Percentiles rank a stretch among this genome's conserved stretches.
Evolutionary conservation across 2,113 vertebrate genomes (phyloP).

Genomic region (Mandrillus leucophaeus): DNA sequence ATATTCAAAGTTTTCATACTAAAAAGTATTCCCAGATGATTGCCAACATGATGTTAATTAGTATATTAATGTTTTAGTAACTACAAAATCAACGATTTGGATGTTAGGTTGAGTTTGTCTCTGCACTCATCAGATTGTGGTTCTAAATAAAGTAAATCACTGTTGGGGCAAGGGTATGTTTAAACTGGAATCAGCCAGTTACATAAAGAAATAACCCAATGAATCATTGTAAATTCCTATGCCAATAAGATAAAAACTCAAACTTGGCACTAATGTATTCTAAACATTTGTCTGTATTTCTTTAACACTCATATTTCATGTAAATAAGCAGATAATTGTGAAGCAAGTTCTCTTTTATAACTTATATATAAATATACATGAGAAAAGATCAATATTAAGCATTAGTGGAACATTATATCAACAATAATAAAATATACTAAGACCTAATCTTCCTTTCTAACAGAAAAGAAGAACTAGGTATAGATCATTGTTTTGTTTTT

Average conservation of each 20-base stretch:
- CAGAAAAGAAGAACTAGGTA: conserved; percentile 40
- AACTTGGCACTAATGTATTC: conserved; percentile 3
- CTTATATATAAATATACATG: background rate
- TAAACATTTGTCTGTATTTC: conserved; percentile 16
- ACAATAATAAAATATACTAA: conserved; percentile 13
- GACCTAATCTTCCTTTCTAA: conserved; percentile 25
- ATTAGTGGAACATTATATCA: background rate
- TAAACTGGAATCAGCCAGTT: conserved; percentile 1
- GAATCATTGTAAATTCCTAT: conserved; percentile 43
- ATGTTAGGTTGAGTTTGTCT: background rate
- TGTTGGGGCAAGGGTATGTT: background rate
- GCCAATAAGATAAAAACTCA: conserved; percentile 58
- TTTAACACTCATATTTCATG: conserved; percentile 27
- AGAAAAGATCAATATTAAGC: background rate
- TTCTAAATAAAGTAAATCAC: background rate
- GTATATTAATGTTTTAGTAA: conserved; percentile 31
- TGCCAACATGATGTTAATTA: background rate
- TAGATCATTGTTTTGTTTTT: background rate
- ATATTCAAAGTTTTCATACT: background rate
- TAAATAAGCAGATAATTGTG: conserved; percentile 15
- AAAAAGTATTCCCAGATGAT: conserved; percentile 6
- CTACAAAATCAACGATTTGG: background rate
- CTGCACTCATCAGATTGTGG: background rate
- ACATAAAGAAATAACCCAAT: conserved; percentile 36
- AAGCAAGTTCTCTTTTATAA: conserved; percentile 52